A percentile compares a stretch with the other conserved stretches of the same genome.
phyloP scores from a whole-genome alignment of 2,888 invertebrate species.

The Amphipoea lucens region DNA sequence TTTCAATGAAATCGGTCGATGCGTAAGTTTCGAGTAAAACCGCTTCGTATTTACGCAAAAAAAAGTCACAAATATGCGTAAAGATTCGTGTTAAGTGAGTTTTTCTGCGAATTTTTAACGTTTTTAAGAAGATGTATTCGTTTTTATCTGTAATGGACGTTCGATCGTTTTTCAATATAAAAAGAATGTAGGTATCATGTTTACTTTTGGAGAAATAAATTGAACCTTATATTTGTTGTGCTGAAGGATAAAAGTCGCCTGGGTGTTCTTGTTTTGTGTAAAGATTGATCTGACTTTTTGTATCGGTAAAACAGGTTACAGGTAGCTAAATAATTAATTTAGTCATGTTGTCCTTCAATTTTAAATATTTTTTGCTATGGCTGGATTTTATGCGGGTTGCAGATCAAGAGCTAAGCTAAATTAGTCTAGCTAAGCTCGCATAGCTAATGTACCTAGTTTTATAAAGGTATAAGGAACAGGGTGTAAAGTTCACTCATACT shows the following conservation, averaged over 20 bases:
- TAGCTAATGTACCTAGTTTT: no score
- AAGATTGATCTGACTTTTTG: slow-evolving; percentile 21
- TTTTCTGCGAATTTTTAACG: slow-evolving; percentile 31
- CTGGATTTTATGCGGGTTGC: not conserved
- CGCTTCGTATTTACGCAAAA: slow-evolving; percentile 38
- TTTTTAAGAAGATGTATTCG: slow-evolving; percentile 30
- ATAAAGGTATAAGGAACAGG: no score
- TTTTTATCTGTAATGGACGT: slow-evolving; percentile 26
- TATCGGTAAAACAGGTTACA: slow-evolving; percentile 1
- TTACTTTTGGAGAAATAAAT: slow-evolving; percentile 16
- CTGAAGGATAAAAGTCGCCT: not conserved
- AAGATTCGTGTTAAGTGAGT: slow-evolving; percentile 24
- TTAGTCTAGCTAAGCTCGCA: no score
- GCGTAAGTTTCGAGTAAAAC: slow-evolving; percentile 27
- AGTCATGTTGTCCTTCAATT: not conserved
- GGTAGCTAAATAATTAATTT: slow-evolving; percentile 16
- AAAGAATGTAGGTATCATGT: slow-evolving; percentile 5
- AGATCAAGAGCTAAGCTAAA: no score
- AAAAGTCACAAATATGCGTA: slow-evolving; percentile 18
- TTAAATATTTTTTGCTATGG: not conserved
- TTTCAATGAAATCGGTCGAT: slow-evolving; percentile 55
- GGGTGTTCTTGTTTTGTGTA: not conserved
- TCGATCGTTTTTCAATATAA: slow-evolving; percentile 19
- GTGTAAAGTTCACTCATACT: no score
- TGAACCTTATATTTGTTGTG: slow-evolving; percentile 13